Base-by-base conservation (phyloP, 2,797 vertebrate genomes). In the Sebastes oblongus region DNA sequence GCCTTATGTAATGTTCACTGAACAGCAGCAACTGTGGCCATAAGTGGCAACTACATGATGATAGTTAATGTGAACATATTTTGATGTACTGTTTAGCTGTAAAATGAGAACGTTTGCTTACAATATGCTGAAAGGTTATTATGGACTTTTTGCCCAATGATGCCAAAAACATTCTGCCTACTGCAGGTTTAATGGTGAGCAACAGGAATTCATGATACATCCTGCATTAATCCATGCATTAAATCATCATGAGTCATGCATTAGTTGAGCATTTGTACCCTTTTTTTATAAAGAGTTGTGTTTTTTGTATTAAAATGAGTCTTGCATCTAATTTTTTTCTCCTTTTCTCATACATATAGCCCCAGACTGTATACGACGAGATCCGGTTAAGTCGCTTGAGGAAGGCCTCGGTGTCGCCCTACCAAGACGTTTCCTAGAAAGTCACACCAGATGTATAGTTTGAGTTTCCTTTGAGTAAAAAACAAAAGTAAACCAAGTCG, bases 301-400 rank as follows among this genome's bases (percentile, higher is more conserved):
- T 52, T 20, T 8, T 52, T 4, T n/a, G 12, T 22, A 4, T 46
- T 24, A 14, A 22, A 36, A 59, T 22, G 3, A 16, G 32, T 18
- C 18, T 72, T 30, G 8, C 6, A 8, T 58, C 8, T n/a, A 9
- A 9, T 30, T 62, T 52, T 7, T 68, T 62, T 20, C 24, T 29
- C 4, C 4, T 22, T 39, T 59, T 69, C 1, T 39, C 10, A 1
- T 22, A n/a, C 50, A 7, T 75, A 1, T 2, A 92, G 88, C 60
- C 84, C 2, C 42, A 78, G 14, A 90, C 89, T 0, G 10, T 94
- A 4, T 94, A 94, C 0, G 93, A 93, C 82, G 9, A 77, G 85
- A 86, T 94, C 66, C 78, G 90, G 77, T 7, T 91, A 0, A 67
- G 1, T 14, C 86, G 89, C 0, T 1, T 80, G 27, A 79, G 7